phyloP scores from a whole-genome alignment of 2,888 invertebrate genomes.

The Sminthurides aquaticus region DNA sequence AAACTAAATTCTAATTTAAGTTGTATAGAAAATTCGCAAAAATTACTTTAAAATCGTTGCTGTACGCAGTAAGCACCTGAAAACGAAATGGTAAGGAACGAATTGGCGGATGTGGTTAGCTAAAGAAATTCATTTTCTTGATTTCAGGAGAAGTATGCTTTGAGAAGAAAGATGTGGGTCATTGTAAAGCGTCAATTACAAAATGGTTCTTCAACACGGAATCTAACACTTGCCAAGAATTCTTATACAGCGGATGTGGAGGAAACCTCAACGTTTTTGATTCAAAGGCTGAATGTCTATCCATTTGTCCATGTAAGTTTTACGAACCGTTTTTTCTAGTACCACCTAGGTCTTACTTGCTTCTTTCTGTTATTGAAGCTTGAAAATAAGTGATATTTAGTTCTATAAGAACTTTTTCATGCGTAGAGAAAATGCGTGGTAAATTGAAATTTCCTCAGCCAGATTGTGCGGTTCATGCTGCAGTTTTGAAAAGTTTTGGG shows the following conservation, averaged over 20 bases:
- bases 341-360: neutral
- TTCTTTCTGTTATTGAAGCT: neutral
- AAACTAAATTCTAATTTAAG: too few relatives aligned
- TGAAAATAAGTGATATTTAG: slow-evolving; percentile 5
- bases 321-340: neutral
- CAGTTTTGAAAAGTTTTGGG: too few relatives aligned
- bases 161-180: slow-evolving; percentile 60
- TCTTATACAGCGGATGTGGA: slow-evolving; percentile 60
- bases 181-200: slow-evolving; percentile 50
- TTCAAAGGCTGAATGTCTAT: slow-evolving; percentile 67
- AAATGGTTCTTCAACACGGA: slow-evolving; percentile 72
- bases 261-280: slow-evolving; percentile 79
- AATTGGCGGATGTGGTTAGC: too few relatives aligned
- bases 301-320: slow-evolving; percentile 65
- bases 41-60: too few relatives aligned
- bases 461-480: too few relatives aligned
- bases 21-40: too few relatives aligned
- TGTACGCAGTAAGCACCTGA: too few relatives aligned
- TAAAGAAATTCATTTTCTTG: too few relatives aligned
- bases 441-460: too few relatives aligned
- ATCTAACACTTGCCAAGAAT: slow-evolving; percentile 65
- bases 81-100: too few relatives aligned
- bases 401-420: neutral
- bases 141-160: slow-evolving; percentile 68
- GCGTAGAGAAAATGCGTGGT: too few relatives aligned